Evolutionary conservation across 2,797 vertebrate species (phyloP).

Genomic region (Ispidina picta): DNA sequence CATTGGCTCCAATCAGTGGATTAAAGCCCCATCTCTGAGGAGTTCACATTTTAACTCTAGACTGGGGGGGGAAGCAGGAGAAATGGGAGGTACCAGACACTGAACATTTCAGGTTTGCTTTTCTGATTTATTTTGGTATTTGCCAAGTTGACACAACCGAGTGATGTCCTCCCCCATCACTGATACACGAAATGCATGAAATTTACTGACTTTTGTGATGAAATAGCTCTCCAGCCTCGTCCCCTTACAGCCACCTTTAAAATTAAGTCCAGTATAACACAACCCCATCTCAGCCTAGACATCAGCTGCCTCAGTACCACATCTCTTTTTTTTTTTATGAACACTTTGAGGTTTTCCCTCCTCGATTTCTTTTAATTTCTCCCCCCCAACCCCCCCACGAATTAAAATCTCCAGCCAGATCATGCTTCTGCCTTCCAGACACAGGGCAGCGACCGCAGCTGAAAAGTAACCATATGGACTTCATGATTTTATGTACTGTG

Average conservation of each 20-base stretch:
- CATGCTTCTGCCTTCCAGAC: constrained; percentile 35
- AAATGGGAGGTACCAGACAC: constrained; percentile 53
- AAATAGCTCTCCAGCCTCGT: not conserved
- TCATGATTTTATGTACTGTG: constrained; percentile 69
- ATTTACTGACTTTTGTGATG: not conserved
- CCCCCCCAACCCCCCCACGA: rapidly evolving
- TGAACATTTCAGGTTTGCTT: not conserved
- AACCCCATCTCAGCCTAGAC: not conserved
- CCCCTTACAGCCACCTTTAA: not conserved
- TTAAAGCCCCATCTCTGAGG: constrained; percentile 43
- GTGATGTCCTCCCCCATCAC: not conserved
- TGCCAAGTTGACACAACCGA: constrained; percentile 18
- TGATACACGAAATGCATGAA: not conserved
- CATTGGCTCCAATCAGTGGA: constrained; percentile 53
- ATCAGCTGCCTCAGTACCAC: not conserved
- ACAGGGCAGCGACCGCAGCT: constrained; percentile 22
- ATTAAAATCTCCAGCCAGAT: constrained; percentile 10
- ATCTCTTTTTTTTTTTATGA: not conserved
- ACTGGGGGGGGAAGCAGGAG: not conserved
- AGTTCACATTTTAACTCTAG: constrained; percentile 41
- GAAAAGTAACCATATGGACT: constrained; percentile 66
- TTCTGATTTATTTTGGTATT: constrained; percentile 50
- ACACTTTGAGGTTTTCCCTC: not conserved
- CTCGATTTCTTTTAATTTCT: not conserved
- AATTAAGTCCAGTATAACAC: not conserved